Evolutionary conservation across 2,888 invertebrate genomes (phyloP), one percentile per base, ranked within the genome.

Genomic region (Cheilosia pagana): DNA sequence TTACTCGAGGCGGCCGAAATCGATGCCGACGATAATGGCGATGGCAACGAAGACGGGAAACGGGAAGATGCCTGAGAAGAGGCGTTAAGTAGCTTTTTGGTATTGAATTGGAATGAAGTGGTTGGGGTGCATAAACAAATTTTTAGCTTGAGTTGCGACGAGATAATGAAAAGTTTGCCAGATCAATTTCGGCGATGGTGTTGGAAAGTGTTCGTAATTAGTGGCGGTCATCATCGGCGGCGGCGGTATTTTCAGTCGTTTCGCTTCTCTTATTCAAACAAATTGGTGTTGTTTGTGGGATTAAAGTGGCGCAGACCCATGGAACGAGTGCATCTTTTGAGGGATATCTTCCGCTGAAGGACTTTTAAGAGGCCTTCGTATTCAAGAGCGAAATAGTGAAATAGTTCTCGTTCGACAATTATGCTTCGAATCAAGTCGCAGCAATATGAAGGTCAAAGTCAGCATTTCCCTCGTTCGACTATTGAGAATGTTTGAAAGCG

Each of bases 61-160:
- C n/a, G n/a, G n/a, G 57, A 12, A 43, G 16, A n/a, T n/a, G 41
- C 19, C 41, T 43, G 23, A 28, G 52, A 65, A 52, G 57, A 68
- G 35, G 55, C 70, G 60, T 71, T 85, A 76, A 81, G 81, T 76
- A 81, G 85, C 75, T 78, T 85, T 83, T 81, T 81, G 79, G 65
- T 81, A 81, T 85, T 81, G 75, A 85, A 81, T 76, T 81, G 79
- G 71, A 85, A 85, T 75, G 48, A 72, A 85, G 81, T 81, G 85
- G 85, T 76, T 21, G 70, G 81, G 75, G 67, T 71, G 52, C 50
- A 71, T 67, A 70, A 85, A 85, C 67, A 85, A 79, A 85, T 79
- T 85, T 85, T 83, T 71, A 65, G 85, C 79, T 79, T 83, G 83
- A 83, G 63, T 83, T 78, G 31, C 25, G 68, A 12, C 52, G 57